phyloP scores from a whole-genome alignment of 53 echinoderm and acorn worm genomes.

The Echinarachnius parma region DNA sequence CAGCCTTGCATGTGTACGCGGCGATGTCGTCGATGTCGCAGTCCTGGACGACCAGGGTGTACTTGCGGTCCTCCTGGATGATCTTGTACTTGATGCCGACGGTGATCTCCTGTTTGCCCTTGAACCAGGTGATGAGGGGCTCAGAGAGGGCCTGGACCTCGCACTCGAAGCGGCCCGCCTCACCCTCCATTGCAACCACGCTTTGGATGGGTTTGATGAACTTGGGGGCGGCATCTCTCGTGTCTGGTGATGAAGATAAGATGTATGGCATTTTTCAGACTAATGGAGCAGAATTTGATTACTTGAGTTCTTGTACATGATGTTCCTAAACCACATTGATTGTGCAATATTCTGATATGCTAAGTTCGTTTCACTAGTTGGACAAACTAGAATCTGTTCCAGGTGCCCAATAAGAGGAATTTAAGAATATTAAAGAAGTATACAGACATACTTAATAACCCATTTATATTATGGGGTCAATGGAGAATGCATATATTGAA shows the following conservation, averaged over 20 bases:
- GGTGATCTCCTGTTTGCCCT: slow-evolving; percentile 58
- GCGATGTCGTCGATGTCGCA: slow-evolving; percentile 83
- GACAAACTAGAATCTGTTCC: too few relatives aligned
- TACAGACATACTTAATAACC: too few relatives aligned
- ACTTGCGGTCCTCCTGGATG: slow-evolving; percentile 93
- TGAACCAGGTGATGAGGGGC: slow-evolving; percentile 91
- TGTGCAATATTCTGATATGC: too few relatives aligned
- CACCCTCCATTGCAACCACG: slow-evolving; percentile 83
- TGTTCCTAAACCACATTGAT: too few relatives aligned
- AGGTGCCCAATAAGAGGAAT: too few relatives aligned
- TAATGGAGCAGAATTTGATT: too few relatives aligned
- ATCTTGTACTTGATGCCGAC: slow-evolving; percentile 98
- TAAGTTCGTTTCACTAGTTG: too few relatives aligned
- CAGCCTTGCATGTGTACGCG: slow-evolving; percentile 79
- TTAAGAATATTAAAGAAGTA: too few relatives aligned
- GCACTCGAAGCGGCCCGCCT: slow-evolving; percentile 92
- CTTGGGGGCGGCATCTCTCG: slow-evolving; percentile 82
- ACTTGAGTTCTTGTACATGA: too few relatives aligned
- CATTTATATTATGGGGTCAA: too few relatives aligned
- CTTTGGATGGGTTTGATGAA: slow-evolving; percentile 71
- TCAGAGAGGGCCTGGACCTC: slow-evolving; percentile 94
- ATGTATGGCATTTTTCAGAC: too few relatives aligned
- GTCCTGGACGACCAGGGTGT: slow-evolving; percentile 88
- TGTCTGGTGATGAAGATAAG: slow-evolving; percentile 34
- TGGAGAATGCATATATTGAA: too few relatives aligned